Conservation (phyloP, 1,140 invertebrate species). For the Glossosoma conforme region DNA sequence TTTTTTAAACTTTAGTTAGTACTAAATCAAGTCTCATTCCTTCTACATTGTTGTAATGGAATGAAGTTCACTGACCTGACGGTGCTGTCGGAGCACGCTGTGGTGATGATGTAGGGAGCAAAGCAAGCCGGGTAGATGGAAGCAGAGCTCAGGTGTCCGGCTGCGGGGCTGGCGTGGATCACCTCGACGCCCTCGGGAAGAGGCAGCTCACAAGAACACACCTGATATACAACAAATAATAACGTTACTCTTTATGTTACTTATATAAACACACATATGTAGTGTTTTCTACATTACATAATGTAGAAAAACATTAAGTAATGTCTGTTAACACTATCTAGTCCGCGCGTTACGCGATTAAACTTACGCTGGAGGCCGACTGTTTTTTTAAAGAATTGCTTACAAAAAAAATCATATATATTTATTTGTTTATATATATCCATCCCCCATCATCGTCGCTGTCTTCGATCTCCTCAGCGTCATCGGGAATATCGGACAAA, state of each 20-base stretch:
- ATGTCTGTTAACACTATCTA: too few species aligned
- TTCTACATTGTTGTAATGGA: not conserved
- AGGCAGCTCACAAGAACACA: constrained; percentile 76
- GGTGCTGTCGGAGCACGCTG: constrained; percentile 86
- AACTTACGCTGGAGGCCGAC: too few species aligned
- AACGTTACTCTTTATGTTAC: not conserved
- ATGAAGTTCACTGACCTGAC: constrained; percentile 38
- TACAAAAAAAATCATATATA: too few species aligned
- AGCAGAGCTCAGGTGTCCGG: constrained; percentile 95
- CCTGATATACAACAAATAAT: constrained; percentile 34
- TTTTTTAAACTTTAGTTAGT: constrained; percentile 1
- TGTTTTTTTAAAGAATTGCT: too few species aligned
- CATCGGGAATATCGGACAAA: too few species aligned
- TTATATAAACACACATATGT: not conserved
- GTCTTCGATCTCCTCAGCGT: too few species aligned
- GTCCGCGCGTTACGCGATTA: too few species aligned
- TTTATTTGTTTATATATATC: too few species aligned
- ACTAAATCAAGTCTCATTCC: too few species aligned
- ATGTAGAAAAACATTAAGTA: too few species aligned
- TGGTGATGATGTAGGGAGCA: constrained; percentile 92
- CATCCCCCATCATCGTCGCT: too few species aligned
- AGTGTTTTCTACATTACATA: too few species aligned
- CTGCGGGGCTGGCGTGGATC: constrained; percentile 86
- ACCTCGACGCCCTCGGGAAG: constrained; percentile 88
- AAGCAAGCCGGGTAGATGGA: constrained; percentile 97